A percentile compares a stretch with the other conserved stretches of the same genome.
Conservation (phyloP, 2,797 vertebrate genomes). For the Sorex maritimensis region DNA sequence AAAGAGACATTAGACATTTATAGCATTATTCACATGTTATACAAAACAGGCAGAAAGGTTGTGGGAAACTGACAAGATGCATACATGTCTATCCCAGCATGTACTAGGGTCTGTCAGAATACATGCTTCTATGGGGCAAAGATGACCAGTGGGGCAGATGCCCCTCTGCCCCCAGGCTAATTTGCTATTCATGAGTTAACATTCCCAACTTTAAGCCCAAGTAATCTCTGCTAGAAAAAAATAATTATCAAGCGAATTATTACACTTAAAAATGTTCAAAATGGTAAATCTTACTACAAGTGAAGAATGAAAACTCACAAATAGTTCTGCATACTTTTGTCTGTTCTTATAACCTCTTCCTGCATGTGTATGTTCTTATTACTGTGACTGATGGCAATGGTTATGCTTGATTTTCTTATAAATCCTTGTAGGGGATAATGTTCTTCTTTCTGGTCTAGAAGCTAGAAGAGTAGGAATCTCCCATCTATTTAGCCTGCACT, state of each 20-base stretch:
- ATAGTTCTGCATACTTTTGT: not conserved
- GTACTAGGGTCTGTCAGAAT: too few relatives aligned
- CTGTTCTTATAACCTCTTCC: not conserved
- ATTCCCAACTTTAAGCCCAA: not conserved
- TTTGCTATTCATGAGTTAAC: not conserved
- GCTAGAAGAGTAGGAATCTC: constrained; percentile 1
- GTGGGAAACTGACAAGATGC: too few relatives aligned
- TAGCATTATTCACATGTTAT: too few relatives aligned
- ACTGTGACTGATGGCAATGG: not conserved
- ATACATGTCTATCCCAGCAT: too few relatives aligned
- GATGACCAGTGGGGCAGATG: too few relatives aligned
- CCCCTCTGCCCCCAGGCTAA: not conserved
- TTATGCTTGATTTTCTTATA: not conserved
- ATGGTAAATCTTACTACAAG: too few relatives aligned
- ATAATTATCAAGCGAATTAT: not conserved
- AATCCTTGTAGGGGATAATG: not conserved
- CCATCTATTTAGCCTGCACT: not conserved
- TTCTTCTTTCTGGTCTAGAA: not conserved
- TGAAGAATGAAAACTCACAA: too few relatives aligned
- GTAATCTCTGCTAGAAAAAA: not conserved
- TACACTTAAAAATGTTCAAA: not conserved
- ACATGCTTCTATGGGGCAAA: too few relatives aligned
- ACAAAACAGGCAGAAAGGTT: too few relatives aligned
- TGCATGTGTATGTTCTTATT: not conserved
- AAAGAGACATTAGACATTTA: too few relatives aligned